Conservation (phyloP, 2,113 vertebrate species). For the Nibea albiflora region DNA sequence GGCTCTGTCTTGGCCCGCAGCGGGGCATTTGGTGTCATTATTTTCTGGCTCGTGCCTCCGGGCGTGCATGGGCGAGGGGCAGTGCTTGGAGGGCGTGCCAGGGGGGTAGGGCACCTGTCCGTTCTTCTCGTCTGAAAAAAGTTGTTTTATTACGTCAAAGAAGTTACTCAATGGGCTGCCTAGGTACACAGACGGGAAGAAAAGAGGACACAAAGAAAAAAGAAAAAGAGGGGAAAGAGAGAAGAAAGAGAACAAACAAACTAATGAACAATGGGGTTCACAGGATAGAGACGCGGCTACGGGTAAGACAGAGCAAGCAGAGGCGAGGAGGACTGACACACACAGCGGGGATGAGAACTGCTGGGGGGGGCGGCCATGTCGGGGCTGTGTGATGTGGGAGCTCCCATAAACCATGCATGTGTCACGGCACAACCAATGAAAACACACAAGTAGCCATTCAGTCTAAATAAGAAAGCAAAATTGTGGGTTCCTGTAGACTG, state of each 20-base stretch:
- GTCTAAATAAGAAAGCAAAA: neutral
- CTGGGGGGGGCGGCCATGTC: conserved; percentile 29
- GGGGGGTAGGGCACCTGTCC: conserved; percentile 94
- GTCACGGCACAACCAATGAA: conserved; percentile 8
- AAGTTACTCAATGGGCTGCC: conserved; percentile 98
- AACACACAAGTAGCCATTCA: conserved; percentile 2
- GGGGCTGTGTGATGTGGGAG: neutral
- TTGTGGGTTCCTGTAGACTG: neutral
- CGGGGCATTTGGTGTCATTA: conserved; percentile 90
- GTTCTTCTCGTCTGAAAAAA: conserved; percentile 99
- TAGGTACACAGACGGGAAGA: conserved; percentile 89
- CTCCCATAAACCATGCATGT: conserved; percentile 36
- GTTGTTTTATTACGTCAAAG: conserved; percentile 99
- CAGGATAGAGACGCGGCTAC: conserved; percentile 75
- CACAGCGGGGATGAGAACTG: conserved; percentile 31
- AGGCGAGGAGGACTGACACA: conserved; percentile 31
- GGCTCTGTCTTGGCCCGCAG: conserved; percentile 88
- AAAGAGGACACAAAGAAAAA: conserved; percentile 75
- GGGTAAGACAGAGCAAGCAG: conserved; percentile 77
- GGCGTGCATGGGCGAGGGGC: conserved; percentile 85
- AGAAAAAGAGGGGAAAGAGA: conserved; percentile 73
- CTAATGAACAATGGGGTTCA: conserved; percentile 90
- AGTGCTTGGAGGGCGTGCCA: conserved; percentile 91
- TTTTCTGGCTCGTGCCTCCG: conserved; percentile 89
- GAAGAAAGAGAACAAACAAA: conserved; percentile 89